Evolutionary conservation across 2,888 invertebrate species (phyloP), one percentile per base, ranked within the genome.

Genomic region (Pycnomerus fuliginosus): DNA sequence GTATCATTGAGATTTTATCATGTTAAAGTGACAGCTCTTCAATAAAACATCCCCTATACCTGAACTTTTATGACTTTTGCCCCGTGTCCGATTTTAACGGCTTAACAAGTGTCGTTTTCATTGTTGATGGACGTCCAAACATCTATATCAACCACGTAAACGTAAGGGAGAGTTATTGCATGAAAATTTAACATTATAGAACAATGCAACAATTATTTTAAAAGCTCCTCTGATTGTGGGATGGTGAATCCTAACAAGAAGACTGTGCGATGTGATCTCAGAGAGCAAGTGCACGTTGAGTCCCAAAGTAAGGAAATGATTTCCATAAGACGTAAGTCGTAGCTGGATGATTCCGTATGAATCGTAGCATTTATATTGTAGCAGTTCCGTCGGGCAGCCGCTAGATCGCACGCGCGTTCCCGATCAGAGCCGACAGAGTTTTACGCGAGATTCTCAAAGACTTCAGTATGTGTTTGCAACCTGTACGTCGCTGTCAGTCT

Each of bases 381-480:
- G 50, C 42, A 45, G 53, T 51, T 61, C 50, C 52, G 48, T 44
- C 56, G 67, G 68, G 58, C 56, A 53, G 64, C 73, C 75, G 74
- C 69, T 73, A 78, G 78, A 77, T 76, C 74, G 77, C 77, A 76
- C 74, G 71, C 69, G 70, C 68, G 66, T 73, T 70, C 69, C 65
- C 66, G 66, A 65, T 63, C 63, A 55, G 61, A 70, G 68, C 65
- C 69, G 71, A 70, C 66, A 65, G 64, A 64, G 70, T 53, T 39
- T 64, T 64, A 68, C 71, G 71, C 69, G 69, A 71, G 67, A 56
- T 59, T 53, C 56, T 50, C 51, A 55, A 59, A 69, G 73, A 74
- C 71, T 75, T 76, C 77, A 76, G 77, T 76, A 71, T 75, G 74
- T 74, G 75, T 68, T 73, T 60, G 67, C 62, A 63, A 67, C 63